phyloP scores from a whole-genome alignment of 2,113 vertebrate species.

The Lampris megalopsis region DNA sequence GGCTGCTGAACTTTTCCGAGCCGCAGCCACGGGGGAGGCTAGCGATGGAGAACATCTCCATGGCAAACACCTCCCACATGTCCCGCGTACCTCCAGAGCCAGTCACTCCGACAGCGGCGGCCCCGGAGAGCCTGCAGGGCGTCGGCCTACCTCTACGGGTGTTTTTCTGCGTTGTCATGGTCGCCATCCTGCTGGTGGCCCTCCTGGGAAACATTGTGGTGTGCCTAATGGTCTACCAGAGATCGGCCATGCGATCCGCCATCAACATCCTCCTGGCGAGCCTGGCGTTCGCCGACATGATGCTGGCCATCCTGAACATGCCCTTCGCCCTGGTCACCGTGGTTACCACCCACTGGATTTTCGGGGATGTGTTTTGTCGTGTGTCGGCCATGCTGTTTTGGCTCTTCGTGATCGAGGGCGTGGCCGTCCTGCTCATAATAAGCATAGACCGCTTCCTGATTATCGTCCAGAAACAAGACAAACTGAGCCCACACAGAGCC shows the following conservation, averaged over 20 bases:
- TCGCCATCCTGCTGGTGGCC: constrained; percentile 89
- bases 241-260: constrained; percentile 97
- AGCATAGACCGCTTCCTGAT: constrained; percentile 98
- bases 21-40: constrained; percentile 31
- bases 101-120: constrained; percentile 66
- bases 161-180: constrained; percentile 90
- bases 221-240: constrained; percentile 98
- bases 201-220: constrained; percentile 96
- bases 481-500: constrained; percentile 92
- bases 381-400: constrained; percentile 97
- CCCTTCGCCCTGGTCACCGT: constrained; percentile 93
- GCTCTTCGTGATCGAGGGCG: constrained; percentile 95
- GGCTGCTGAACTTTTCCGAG: constrained; percentile 82
- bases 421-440: constrained; percentile 95
- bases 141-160: constrained; percentile 91
- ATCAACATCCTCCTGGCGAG: constrained; percentile 98
- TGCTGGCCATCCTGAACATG: constrained; percentile 96
- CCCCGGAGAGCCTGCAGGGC: constrained; percentile 78
- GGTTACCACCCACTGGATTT: constrained; percentile 92
- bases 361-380: constrained; percentile 91
- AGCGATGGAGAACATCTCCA: constrained; percentile 62
- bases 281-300: constrained; percentile 96
- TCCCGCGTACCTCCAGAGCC: constrained; percentile 72
- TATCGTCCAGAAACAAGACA: constrained; percentile 97
- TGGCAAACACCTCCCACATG: constrained; percentile 66